Base-by-base conservation (phyloP, 37 sponge, comb jelly and placozoan species). In the Axinella damicornis region DNA sequence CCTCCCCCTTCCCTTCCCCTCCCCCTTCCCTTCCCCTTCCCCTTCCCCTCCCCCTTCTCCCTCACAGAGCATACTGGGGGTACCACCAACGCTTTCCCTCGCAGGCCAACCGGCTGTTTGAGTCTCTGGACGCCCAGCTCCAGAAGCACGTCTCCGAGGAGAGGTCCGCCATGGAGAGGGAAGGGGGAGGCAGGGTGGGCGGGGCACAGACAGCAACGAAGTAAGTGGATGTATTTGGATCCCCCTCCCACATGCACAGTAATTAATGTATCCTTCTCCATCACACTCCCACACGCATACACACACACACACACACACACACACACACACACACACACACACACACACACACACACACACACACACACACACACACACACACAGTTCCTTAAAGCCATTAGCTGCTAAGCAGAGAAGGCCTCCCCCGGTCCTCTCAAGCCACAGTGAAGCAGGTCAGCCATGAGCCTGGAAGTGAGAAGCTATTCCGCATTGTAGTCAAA, bases 41-140 rank as follows among this genome's bases (percentile, higher is more conserved):
- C 46, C 9, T 31, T 66, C 66, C 66, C 37, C n/a, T 37, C 59
- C 31, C 22, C 20, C 67, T 68, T 36, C 25, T 36, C 35, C 25
- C 31, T 52, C 32, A 1, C 41, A 93, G 94, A 61, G 85, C 92
- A 25, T 94, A 71, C 56, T 94, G 95, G 94, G 80, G 69, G 25
- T 86, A 78, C 69, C 69, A 89, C 68, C 35, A 15, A 15, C 64
- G 83, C 19, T 83, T 88, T 30, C 90, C 94, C 0, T 37, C 75
- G 46, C 37, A 36, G 18, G 90, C 75, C 9, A 59, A 76, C 18
- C 69, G 63, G 13, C 27, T 92, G 6, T 67, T 92, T 24, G 81
- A 87, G 5, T 73, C 88, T 17, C 52, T 87, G 28, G 80, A 83
- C 63, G 37, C 83, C 27, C 85, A 87, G 32, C 60, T 79, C 13